Percentiles rank a stretch among this genome's conserved stretches.
phyloP scores from a whole-genome alignment of 2,888 invertebrate species.

The Tholera decimalis region DNA sequence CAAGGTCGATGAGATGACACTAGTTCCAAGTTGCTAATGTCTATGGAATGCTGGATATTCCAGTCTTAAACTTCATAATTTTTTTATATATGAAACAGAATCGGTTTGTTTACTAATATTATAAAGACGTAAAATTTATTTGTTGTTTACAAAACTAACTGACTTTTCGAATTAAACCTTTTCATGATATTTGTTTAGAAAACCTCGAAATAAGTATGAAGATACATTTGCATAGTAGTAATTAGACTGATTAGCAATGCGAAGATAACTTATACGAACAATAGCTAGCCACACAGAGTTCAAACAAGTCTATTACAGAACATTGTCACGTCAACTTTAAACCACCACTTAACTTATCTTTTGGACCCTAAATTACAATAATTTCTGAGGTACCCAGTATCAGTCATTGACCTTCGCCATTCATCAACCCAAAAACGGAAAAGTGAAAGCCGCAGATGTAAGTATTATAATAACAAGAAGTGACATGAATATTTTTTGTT shows the following conservation, averaged over 20 bases:
- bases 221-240: neutral
- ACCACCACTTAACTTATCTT: constrained; percentile 59
- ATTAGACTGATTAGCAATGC: too few relatives aligned
- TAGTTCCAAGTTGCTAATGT: too few relatives aligned
- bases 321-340: constrained; percentile 59
- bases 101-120: too few relatives aligned
- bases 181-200: neutral
- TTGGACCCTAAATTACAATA: constrained; percentile 62
- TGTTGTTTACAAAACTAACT: too few relatives aligned
- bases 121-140: too few relatives aligned
- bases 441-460: constrained; percentile 59
- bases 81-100: too few relatives aligned
- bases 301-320: constrained; percentile 39
- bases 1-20: too few relatives aligned
- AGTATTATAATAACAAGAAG: constrained; percentile 14
- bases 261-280: neutral
- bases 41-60: too few relatives aligned
- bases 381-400: constrained; percentile 57
- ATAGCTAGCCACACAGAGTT: neutral
- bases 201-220: neutral
- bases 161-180: too few relatives aligned
- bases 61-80: too few relatives aligned
- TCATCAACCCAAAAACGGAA: constrained; percentile 59
- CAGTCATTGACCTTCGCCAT: constrained; percentile 68
- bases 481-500: constrained; percentile 1